phyloP scores from a whole-genome alignment of 2,888 invertebrate genomes.

The Prosopocoilus inquinatus region DNA sequence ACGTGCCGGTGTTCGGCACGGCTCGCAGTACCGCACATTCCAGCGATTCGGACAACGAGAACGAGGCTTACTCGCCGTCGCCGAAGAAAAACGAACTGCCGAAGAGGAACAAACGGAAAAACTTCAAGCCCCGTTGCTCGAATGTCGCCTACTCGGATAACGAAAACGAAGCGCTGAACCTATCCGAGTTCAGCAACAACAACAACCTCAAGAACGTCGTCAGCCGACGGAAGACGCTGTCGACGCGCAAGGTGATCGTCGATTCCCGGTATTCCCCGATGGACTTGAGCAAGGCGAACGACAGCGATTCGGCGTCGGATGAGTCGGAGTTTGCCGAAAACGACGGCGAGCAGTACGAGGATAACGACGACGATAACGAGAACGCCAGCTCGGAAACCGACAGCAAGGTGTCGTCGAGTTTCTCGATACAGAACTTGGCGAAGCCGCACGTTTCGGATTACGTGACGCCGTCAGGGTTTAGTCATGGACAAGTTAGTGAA shows the following conservation, averaged over 20 bases:
- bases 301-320: constrained; percentile 35
- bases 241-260: constrained; percentile 39
- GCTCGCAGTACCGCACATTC: constrained; percentile 43
- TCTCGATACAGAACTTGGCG: constrained; percentile 48
- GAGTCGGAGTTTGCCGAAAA: constrained; percentile 24
- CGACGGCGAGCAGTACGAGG: constrained; percentile 22
- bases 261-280: constrained; percentile 40
- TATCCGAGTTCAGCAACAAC: constrained; percentile 39
- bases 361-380: constrained; percentile 24
- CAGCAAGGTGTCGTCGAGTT: constrained; percentile 44
- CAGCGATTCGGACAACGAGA: constrained; percentile 55
- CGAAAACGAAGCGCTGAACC: constrained; percentile 34
- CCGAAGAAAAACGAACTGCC: constrained; percentile 55
- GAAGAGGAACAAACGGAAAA: constrained; percentile 74
- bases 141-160: constrained; percentile 57
- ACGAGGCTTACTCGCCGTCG: constrained; percentile 34
- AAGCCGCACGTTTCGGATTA: constrained; percentile 46
- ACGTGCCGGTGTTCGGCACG: constrained; percentile 19
- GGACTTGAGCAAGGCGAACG: constrained; percentile 45
- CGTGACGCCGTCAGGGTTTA: constrained; percentile 23
- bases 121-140: constrained; percentile 76
- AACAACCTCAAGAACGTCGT: constrained; percentile 44
- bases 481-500: constrained; percentile 52
- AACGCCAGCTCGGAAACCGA: constrained; percentile 26
- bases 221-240: constrained; percentile 40